A percentile compares a stretch with the other conserved stretches of the same genome.
Conservation (phyloP, 2,888 invertebrate species). For the Xanthorhoe spadicearia region DNA sequence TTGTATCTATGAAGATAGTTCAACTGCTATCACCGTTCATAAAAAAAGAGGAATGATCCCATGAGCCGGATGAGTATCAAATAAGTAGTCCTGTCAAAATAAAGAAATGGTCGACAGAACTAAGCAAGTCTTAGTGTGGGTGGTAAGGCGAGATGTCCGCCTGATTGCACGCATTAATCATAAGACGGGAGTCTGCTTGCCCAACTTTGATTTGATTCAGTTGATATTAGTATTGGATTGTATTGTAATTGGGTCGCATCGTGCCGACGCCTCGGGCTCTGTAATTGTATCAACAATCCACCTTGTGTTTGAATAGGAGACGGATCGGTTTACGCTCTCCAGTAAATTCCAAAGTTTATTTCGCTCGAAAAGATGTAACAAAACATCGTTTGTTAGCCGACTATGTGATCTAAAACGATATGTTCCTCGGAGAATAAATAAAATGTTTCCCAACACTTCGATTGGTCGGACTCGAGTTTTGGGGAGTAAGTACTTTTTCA, state of each 20-base stretch:
- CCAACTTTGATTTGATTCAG: slow-evolving; percentile 11
- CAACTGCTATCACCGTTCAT: not conserved
- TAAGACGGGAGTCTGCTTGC: not conserved
- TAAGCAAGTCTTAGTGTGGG: not conserved
- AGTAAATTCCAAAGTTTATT: not conserved
- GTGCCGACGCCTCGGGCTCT: not conserved
- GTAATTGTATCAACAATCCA: slow-evolving; percentile 4
- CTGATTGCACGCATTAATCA: slow-evolving; percentile 1
- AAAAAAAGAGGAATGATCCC: not conserved
- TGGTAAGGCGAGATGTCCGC: not conserved
- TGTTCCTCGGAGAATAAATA: not conserved
- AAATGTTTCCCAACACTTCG: not conserved
- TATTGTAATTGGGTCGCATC: slow-evolving; percentile 7
- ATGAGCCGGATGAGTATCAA: not conserved
- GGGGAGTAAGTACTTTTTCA: slow-evolving; percentile 1
- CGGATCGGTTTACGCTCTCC: not conserved
- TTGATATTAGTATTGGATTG: slow-evolving; percentile 13
- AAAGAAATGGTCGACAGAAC: not conserved
- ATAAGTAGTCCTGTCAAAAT: not conserved
- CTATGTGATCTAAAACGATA: not conserved
- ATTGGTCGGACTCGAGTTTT: not conserved
- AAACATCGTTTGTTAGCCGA: not conserved
- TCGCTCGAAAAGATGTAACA: not conserved
- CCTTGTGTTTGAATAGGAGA: slow-evolving; percentile 9
- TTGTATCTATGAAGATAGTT: not conserved